phyloP scores from a whole-genome alignment of 2,888 invertebrate genomes.

The Phaedon cochleariae region DNA sequence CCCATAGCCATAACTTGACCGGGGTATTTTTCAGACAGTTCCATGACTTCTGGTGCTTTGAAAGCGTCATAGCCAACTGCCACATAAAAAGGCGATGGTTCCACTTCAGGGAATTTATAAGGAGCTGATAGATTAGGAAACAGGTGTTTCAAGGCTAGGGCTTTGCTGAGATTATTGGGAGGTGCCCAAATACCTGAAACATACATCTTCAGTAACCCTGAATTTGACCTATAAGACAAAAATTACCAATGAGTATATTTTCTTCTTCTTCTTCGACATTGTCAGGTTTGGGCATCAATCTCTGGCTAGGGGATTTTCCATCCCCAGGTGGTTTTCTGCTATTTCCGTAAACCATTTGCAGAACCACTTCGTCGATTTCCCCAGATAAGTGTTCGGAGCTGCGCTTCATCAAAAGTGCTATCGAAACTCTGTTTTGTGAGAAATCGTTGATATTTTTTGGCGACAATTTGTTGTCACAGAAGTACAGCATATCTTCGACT shows the following conservation, averaged over 20 bases:
- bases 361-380: conserved; percentile 53
- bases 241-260: conserved; percentile 4
- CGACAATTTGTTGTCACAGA: conserved; percentile 46
- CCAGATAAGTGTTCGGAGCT: conserved; percentile 48
- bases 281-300: conserved; percentile 32
- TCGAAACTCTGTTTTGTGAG: conserved; percentile 40
- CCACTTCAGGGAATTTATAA: conserved; percentile 68
- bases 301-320: conserved; percentile 48
- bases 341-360: conserved; percentile 56
- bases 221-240: too few relatives aligned
- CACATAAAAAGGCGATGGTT: conserved; percentile 71
- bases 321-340: conserved; percentile 52
- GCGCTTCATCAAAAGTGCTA: conserved; percentile 48
- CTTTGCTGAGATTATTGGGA: conserved; percentile 57
- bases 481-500: conserved; percentile 56
- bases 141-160: conserved; percentile 58
- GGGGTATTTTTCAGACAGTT: conserved; percentile 62
- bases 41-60: conserved; percentile 71
- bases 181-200: conserved; percentile 61
- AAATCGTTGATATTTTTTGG: conserved; percentile 44
- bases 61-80: conserved; percentile 75
- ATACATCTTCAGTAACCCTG: too few relatives aligned
- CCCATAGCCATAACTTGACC: conserved; percentile 72
- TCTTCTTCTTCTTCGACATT: conserved; percentile 18
- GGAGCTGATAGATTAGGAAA: conserved; percentile 64